phyloP scores from a whole-genome alignment of 2,797 vertebrate species.

The Pogonophryne albipinna region DNA sequence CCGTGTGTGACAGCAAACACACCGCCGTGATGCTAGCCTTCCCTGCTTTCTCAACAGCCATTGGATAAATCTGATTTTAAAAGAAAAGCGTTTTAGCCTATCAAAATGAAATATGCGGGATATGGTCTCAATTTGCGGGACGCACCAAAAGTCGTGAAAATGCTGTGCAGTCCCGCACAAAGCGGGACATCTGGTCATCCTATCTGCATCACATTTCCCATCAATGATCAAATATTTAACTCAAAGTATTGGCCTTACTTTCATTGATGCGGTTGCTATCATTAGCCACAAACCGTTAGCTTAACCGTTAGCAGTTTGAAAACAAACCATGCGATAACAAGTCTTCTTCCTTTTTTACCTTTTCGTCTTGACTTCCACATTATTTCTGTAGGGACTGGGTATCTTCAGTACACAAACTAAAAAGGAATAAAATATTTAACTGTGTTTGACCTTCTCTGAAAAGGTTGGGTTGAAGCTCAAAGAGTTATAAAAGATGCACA shows the following conservation, averaged over 20 bases:
- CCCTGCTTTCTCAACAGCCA: no score
- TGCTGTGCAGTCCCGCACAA: no score
- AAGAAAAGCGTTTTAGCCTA: no score
- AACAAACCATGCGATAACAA: neutral
- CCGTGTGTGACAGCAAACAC: no score
- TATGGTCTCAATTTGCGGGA: no score
- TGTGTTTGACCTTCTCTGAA: neutral
- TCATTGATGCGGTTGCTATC: neutral
- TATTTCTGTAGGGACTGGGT: neutral
- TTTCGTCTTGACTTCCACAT: neutral
- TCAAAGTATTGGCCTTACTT: no score
- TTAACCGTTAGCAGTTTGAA: neutral
- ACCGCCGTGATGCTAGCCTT: no score
- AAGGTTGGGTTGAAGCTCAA: neutral
- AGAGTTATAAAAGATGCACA: slow-evolving; percentile 2
- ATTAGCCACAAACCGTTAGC: neutral
- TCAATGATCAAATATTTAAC: neutral
- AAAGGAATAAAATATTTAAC: slow-evolving; percentile 33
- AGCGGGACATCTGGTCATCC: no score
- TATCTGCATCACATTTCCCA: neutral
- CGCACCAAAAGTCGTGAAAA: no score
- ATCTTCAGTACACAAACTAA: slow-evolving; percentile 6
- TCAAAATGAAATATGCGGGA: no score
- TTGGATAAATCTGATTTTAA: no score
- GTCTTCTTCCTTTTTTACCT: neutral